Evolutionary conservation across 2,888 invertebrate species (phyloP).

Genomic region (Petrophora chlorosata): DNA sequence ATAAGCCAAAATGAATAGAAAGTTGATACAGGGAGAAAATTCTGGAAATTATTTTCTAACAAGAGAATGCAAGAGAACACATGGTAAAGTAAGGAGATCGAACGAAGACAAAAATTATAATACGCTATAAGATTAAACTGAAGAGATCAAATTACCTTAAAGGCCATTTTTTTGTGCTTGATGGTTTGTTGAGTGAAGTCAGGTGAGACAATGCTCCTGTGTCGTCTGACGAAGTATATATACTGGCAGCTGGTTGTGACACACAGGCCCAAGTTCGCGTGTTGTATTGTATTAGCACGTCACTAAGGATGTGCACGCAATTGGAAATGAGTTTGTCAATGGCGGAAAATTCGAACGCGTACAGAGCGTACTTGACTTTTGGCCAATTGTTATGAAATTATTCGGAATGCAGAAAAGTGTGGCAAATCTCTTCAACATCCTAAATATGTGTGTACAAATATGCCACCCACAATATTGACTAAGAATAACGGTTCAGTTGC

Average conservation of each 20-base stretch:
- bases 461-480: conserved; percentile 4
- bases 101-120: neutral
- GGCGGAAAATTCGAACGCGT: conserved; percentile 71
- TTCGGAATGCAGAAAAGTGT: conserved; percentile 27
- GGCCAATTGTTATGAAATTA: conserved; percentile 69
- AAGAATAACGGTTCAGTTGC: conserved; percentile 14
- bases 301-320: conserved; percentile 75
- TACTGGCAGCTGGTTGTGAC: conserved; percentile 68
- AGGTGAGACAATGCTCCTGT: conserved; percentile 71
- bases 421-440: conserved; percentile 17
- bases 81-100: too few species aligned
- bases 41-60: too few species aligned
- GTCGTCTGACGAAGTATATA: conserved; percentile 65
- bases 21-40: too few species aligned
- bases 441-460: conserved; percentile 7
- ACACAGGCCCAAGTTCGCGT: conserved; percentile 64
- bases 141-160: conserved; percentile 61
- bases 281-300: conserved; percentile 75
- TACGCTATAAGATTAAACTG: neutral
- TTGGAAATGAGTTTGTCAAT: conserved; percentile 79
- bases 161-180: conserved; percentile 68
- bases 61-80: too few species aligned
- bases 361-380: conserved; percentile 72
- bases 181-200: conserved; percentile 62
- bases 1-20: too few species aligned